Evolutionary conservation across 2,113 vertebrate species (phyloP).

Genomic region (Lipophrys pholis): DNA sequence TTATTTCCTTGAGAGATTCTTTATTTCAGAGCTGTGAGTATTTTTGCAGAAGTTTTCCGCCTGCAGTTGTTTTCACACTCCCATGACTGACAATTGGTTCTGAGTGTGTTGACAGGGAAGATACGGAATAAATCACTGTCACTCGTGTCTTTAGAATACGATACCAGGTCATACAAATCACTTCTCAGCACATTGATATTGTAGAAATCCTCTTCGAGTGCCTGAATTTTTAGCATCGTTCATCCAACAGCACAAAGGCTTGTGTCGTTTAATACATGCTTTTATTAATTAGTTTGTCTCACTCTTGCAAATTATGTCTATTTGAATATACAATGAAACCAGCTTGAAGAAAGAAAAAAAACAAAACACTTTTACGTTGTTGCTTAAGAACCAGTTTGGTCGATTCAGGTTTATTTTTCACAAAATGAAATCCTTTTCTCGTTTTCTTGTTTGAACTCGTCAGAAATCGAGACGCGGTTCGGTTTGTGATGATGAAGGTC

Average conservation of each 20-base stretch:
- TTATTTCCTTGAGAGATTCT: too few relatives aligned
- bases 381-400: not conserved
- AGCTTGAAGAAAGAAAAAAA: not conserved
- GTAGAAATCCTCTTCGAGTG: slow-evolving; percentile 16
- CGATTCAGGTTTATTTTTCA: not conserved
- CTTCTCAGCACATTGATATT: not conserved
- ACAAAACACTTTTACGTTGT: not conserved
- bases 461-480: slow-evolving; percentile 19
- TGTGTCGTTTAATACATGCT: not conserved
- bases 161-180: not conserved
- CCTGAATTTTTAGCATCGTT: slow-evolving; percentile 30
- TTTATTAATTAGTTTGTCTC: slow-evolving; percentile 9
- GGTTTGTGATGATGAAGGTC: slow-evolving; percentile 29
- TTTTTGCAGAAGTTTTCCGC: too few relatives aligned
- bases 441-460: slow-evolving; percentile 25
- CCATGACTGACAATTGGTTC: too few relatives aligned
- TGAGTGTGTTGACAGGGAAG: not conserved
- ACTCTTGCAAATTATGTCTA: not conserved
- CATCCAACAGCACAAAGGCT: slow-evolving; percentile 1
- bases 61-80: too few relatives aligned
- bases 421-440: slow-evolving; percentile 7
- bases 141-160: not conserved
- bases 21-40: too few relatives aligned
- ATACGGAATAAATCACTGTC: not conserved
- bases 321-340: not conserved